These are phyloP conservation scores for Sarcophaga caerulescens DNA, from an alignment of 2,888 invertebrate genomes.

Conservation along the genomic window DNA sequence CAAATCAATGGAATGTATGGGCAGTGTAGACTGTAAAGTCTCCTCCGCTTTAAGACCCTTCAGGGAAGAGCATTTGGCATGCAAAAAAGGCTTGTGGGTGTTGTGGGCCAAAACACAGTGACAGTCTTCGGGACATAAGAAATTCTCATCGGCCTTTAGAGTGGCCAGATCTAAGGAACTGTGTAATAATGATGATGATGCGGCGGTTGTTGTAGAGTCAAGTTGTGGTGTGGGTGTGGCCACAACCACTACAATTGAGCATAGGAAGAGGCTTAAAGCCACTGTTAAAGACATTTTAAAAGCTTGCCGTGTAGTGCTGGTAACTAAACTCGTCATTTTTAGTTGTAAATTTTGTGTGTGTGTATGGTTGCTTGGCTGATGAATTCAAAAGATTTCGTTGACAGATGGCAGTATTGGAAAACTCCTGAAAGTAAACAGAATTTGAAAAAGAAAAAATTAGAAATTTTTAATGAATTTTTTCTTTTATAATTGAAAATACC, in stretches of 20 bases:
- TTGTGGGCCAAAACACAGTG: constrained; percentile 73
- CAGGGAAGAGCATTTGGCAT: constrained; percentile 79
- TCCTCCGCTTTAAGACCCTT: constrained; percentile 72
- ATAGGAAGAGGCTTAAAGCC: constrained; percentile 46
- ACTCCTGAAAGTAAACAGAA: constrained; percentile 33
- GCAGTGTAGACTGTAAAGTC: constrained; percentile 71
- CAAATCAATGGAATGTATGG: constrained; percentile 83
- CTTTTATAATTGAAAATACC: too few species aligned
- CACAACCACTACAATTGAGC: constrained; percentile 34
- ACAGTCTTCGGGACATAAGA: constrained; percentile 78
- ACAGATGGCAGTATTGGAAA: constrained; percentile 1
- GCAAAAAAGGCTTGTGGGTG: constrained; percentile 74
- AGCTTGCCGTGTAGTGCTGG: constrained; percentile 42
- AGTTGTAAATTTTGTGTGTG: constrained; percentile 14
- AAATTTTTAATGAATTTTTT: not conserved
- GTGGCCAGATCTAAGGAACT: constrained; percentile 7
- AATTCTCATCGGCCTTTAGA: constrained; percentile 62
- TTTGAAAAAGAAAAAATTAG: constrained; percentile 5
- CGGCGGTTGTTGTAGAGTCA: constrained; percentile 12
- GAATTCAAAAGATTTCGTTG: constrained; percentile 30
- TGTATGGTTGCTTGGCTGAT: not conserved
- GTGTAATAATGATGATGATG: not conserved
- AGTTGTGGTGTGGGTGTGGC: constrained; percentile 29
- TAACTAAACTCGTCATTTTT: constrained; percentile 59
- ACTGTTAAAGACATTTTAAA: constrained; percentile 54